Percentiles rank a stretch among this genome's conserved stretches.
These are phyloP conservation scores for Miniopterus natalensis DNA, from an alignment of 2,113 vertebrate species.

Conservation along the genomic window DNA sequence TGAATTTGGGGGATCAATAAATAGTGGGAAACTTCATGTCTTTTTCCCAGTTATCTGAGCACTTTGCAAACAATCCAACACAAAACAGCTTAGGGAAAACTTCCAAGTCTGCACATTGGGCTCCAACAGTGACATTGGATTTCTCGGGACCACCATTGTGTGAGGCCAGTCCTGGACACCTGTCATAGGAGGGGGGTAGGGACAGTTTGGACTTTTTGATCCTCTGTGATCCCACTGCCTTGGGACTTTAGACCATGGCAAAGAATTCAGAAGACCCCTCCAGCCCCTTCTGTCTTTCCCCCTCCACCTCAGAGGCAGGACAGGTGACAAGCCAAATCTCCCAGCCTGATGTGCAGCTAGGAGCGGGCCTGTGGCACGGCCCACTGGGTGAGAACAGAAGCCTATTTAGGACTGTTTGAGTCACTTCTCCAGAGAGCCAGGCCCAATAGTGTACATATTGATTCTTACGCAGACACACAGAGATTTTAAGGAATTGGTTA, in stretches of 20 bases:
- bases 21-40: not conserved
- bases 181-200: not conserved
- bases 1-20: not conserved
- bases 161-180: not conserved
- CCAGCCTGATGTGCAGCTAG: rapidly evolving
- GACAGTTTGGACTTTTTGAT: too few relatives aligned
- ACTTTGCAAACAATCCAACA: not conserved
- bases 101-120: rapidly evolving
- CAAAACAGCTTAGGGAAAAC: not conserved
- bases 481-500: not conserved
- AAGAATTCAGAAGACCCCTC: too few relatives aligned
- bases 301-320: not conserved
- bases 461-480: not conserved
- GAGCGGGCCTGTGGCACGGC: rapidly evolving
- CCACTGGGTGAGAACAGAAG: not conserved
- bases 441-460: rapidly evolving
- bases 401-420: rapidly evolving
- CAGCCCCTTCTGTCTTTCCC: too few relatives aligned
- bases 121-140: not conserved
- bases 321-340: not conserved
- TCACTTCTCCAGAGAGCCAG: not conserved
- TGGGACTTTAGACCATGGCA: rapidly evolving
- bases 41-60: not conserved
- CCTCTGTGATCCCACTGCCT: rapidly evolving
- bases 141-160: not conserved